phyloP scores from a whole-genome alignment of 2,888 invertebrate genomes.

The Eilema sororculum region DNA sequence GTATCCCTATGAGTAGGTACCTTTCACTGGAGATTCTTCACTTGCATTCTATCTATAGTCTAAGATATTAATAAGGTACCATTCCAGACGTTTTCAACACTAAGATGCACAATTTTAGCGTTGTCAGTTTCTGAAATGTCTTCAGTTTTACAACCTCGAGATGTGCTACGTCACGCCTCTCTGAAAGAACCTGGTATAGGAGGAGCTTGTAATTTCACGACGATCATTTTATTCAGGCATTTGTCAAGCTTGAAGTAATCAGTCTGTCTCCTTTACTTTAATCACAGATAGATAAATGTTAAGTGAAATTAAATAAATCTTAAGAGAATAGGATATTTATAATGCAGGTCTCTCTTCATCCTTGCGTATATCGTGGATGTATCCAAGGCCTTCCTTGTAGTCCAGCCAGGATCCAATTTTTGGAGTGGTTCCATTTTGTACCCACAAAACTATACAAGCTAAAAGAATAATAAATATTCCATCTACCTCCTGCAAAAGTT shows the following conservation, averaged over 20 bases:
- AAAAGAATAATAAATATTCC: no score
- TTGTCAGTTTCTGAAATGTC: not conserved
- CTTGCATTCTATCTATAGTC: not conserved
- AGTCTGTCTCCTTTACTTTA: not conserved
- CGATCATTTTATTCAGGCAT: not conserved
- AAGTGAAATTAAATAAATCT: not conserved
- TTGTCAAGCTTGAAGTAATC: not conserved
- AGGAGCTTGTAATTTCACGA: not conserved
- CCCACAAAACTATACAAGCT: no score
- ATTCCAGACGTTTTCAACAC: not conserved
- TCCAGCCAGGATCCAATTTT: no score
- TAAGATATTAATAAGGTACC: no score
- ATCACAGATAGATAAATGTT: no score
- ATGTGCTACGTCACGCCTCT: not conserved
- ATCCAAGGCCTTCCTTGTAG: no score
- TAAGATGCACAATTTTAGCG: not conserved
- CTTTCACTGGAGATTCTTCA: not conserved
- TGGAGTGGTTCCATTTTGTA: no score
- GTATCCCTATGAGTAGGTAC: no score
- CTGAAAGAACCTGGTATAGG: slow-evolving; percentile 3
- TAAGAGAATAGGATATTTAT: not conserved
- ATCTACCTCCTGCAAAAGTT: no score
- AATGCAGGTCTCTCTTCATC: not conserved
- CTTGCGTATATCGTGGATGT: no score
- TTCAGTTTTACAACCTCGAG: not conserved